Conservation (phyloP, 1,140 invertebrate genomes). For the Holotrichia oblita region DNA sequence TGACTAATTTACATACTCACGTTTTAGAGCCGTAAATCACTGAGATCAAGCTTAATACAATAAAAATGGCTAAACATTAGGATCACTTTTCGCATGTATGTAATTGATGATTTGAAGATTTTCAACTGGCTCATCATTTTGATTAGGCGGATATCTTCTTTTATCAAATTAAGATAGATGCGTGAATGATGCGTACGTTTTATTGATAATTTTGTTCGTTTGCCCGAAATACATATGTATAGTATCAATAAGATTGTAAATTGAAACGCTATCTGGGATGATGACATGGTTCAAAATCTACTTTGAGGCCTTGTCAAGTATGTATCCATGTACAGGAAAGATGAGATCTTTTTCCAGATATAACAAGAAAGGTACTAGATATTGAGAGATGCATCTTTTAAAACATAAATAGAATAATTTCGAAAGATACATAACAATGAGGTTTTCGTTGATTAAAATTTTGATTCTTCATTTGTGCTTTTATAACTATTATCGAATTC, state of each 20-base stretch:
- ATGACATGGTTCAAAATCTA: neutral
- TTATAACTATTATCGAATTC: too few relatives aligned
- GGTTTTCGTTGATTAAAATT: too few relatives aligned
- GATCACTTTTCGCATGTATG: neutral
- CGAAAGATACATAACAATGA: too few relatives aligned
- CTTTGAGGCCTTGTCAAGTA: neutral
- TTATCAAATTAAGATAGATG: constrained; percentile 32
- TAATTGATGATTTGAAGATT: neutral
- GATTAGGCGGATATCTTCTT: constrained; percentile 25
- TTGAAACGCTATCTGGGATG: neutral
- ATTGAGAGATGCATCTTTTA: too few relatives aligned
- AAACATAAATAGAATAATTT: too few relatives aligned
- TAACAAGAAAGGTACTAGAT: too few relatives aligned
- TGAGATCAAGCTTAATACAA: neutral
- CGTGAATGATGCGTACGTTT: neutral
- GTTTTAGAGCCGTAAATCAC: neutral
- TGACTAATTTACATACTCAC: constrained; percentile 9
- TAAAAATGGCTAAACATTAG: neutral
- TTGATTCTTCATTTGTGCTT: too few relatives aligned
- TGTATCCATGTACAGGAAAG: neutral
- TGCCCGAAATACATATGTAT: constrained; percentile 19
- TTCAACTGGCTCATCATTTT: constrained; percentile 4
- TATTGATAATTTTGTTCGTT: constrained; percentile 20
- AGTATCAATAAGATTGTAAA: neutral
- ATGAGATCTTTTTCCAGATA: too few relatives aligned